Evolutionary conservation across 2,113 vertebrate species (phyloP), one percentile per base, ranked within the genome.

Genomic region (Gopherus flavomarginatus): DNA sequence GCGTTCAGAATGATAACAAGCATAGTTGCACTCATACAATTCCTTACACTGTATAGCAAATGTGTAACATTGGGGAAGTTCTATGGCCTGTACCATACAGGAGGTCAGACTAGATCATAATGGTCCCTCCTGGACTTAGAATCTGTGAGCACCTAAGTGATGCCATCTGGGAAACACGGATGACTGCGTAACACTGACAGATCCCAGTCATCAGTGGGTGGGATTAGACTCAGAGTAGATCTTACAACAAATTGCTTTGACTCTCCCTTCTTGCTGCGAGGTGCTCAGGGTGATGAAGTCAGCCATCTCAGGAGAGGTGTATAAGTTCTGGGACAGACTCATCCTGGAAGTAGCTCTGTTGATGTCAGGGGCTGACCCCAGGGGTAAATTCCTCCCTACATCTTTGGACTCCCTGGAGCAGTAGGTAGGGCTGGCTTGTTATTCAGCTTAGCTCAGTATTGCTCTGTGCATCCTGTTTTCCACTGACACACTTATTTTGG

Each of bases 231-330:
- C 2, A 0, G 52, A 38, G 50, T 69, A 42, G 83, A 19, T 77
- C 59, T 69, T 29, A 42, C n/a, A 53, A 22, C 17, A 85, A 75
- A 53, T 7, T n/a, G 31, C 31, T n/a, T 17, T 65, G 62, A 69
- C 77, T 44, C 79, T 14, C n/a, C 13, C 14, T 21, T 86, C 49
- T 62, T 56, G 35, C 81, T 93, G 79, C 81, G 52, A 10, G 50
- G 69, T 47, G 0, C 0, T 53, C 29, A 2, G 1, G 0, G 0
- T 47, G 17, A 52, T 81, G 47, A 38, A 59, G 78, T 0, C 1
- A 90, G 35, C 89, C 65, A 4, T 29, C 65, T 89, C 6, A 1
- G 2, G 5, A 44, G 52, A 26, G 6, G 9, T 90, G 81, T 50
- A 4, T 77, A 79, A 86, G 0, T 56, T 65, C 50, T 11, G 31